phyloP scores from a whole-genome alignment of 2,888 invertebrate species.

The Sisyra nigra region DNA sequence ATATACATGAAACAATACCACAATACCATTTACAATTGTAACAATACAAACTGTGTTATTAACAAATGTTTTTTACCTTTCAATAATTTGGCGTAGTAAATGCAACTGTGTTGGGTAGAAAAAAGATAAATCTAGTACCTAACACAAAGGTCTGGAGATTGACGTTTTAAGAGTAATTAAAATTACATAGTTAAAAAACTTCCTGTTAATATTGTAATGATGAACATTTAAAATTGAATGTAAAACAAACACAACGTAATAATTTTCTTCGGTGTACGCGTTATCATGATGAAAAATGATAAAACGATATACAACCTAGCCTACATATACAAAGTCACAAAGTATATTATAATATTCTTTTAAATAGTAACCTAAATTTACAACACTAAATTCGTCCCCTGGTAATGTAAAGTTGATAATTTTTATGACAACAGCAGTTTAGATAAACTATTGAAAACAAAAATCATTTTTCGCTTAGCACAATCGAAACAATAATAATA shows the following conservation, averaged over 20 bases:
- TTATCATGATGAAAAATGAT: slow-evolving; percentile 5
- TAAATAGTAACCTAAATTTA: no score
- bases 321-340: slow-evolving; percentile 2
- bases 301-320: slow-evolving; percentile 4
- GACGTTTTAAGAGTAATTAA: not conserved
- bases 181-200: not conserved
- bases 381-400: no score
- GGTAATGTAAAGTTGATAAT: no score
- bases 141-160: slow-evolving; percentile 1
- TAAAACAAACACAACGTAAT: slow-evolving; percentile 1
- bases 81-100: not conserved
- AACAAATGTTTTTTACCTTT: not conserved
- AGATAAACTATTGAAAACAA: no score
- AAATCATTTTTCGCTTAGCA: no score
- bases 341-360: no score
- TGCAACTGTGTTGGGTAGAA: not conserved
- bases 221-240: not conserved
- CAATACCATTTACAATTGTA: not conserved
- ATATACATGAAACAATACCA: not conserved
- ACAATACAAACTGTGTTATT: not conserved
- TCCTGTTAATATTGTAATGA: not conserved
- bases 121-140: not conserved
- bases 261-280: slow-evolving; percentile 2
- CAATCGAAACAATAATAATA: no score
- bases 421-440: no score